A percentile compares a stretch with the other conserved stretches of the same genome.
Conservation (phyloP, 2,888 invertebrate genomes). For the Harpalus rubripes region DNA sequence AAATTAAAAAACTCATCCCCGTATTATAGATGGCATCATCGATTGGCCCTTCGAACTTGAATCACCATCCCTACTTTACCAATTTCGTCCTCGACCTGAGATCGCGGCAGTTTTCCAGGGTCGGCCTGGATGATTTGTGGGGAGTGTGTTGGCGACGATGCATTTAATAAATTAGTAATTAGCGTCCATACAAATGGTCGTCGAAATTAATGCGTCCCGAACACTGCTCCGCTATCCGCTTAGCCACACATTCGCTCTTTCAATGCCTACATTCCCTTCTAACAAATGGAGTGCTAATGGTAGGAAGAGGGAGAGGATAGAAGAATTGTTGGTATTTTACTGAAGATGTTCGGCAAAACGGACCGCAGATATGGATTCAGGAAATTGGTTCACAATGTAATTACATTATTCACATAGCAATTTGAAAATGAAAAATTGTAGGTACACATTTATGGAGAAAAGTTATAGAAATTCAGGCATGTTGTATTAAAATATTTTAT, state of each 20-base stretch:
- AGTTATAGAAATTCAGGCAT: no score
- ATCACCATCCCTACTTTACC: no score
- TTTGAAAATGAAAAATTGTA: no score
- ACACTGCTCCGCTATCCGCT: constrained; percentile 25
- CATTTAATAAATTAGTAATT: constrained; percentile 62
- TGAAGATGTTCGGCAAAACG: constrained; percentile 35
- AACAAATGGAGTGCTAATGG: background rate
- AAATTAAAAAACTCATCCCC: no score
- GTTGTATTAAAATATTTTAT: no score
- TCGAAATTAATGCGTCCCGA: constrained; percentile 47
- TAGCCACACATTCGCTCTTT: constrained; percentile 17
- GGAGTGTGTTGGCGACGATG: constrained; percentile 36
- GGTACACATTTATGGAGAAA: no score
- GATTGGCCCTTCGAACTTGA: no score
- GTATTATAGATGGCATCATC: no score
- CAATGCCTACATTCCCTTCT: background rate
- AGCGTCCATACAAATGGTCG: constrained; percentile 53
- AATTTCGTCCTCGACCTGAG: background rate
- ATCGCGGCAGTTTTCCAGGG: constrained; percentile 25
- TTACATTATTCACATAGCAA: no score
- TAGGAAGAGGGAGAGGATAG: constrained; percentile 21
- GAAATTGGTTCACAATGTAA: constrained; percentile 10
- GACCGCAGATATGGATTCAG: constrained; percentile 9
- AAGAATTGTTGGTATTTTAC: constrained; percentile 33
- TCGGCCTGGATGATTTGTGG: constrained; percentile 35